Evolutionary conservation across 1,140 invertebrate genomes (phyloP).

Genomic region (Coenobita brevimanus): DNA sequence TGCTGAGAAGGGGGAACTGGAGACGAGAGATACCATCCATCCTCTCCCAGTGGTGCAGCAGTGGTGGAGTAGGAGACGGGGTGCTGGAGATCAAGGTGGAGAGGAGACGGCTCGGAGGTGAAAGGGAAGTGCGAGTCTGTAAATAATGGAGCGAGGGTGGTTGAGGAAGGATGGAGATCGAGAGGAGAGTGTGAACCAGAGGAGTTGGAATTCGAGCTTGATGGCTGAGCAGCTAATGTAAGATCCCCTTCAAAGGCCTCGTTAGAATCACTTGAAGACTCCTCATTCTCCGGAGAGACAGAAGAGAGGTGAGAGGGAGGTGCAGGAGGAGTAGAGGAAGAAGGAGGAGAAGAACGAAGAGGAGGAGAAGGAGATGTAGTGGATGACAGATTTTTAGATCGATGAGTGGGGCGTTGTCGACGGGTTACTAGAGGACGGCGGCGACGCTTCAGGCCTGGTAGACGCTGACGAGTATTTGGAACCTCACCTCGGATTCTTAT

Average conservation of each 20-base stretch:
- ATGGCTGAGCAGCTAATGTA: too few relatives aligned
- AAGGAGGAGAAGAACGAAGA: not conserved
- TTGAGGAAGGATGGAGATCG: not conserved
- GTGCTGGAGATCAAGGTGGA: conserved; percentile 4
- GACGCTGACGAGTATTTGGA: not conserved
- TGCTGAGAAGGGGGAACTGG: conserved; percentile 50
- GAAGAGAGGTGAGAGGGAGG: not conserved
- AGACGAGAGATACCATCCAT: conserved; percentile 28
- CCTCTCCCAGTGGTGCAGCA: conserved; percentile 21
- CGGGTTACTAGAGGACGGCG: not conserved
- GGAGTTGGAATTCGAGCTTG: too few relatives aligned
- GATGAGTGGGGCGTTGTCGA: not conserved
- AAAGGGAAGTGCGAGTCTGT: not conserved
- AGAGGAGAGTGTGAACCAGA: not conserved
- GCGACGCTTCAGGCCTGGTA: not conserved
- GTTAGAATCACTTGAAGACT: too few relatives aligned
- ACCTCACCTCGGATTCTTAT: not conserved
- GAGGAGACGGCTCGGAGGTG: not conserved
- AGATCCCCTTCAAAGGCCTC: too few relatives aligned
- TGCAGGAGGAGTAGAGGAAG: not conserved
- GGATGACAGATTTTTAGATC: not conserved
- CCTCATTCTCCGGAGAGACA: not conserved
- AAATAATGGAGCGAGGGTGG: not conserved
- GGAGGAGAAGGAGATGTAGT: not conserved
- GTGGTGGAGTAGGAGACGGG: conserved; percentile 15